These are phyloP conservation scores for Propsilocerus akamusi DNA, from an alignment of 1,140 invertebrate genomes.

Conservation along the genomic window DNA sequence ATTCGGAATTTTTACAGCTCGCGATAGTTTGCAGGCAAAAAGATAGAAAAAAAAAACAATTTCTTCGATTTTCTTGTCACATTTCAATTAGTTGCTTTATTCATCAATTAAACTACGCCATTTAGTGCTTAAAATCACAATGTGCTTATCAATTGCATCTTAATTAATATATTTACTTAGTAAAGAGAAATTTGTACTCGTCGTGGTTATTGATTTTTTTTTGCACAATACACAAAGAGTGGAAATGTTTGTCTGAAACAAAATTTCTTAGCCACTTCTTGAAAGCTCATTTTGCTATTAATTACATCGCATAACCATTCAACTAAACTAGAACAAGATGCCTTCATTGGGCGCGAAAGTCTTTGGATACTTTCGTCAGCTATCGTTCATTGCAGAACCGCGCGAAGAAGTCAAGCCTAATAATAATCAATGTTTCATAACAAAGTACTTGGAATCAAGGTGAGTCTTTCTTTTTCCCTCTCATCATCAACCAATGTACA, in stretches of 20 bases:
- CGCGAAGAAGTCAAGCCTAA: constrained; percentile 26
- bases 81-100: too few relatives aligned
- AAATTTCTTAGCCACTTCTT: not conserved
- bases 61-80: too few relatives aligned
- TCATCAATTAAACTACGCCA: not conserved
- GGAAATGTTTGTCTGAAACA: not conserved
- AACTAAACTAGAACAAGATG: constrained; percentile 25
- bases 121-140: not conserved
- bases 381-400: constrained; percentile 44
- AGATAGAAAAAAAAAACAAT: too few relatives aligned
- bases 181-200: too few relatives aligned
- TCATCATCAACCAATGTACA: too few relatives aligned
- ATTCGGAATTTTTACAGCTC: too few relatives aligned
- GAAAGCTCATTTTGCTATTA: not conserved
- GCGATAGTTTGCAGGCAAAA: too few relatives aligned
- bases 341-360: constrained; percentile 53
- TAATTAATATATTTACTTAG: not conserved
- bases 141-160: not conserved
- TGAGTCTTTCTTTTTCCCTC: constrained; percentile 22
- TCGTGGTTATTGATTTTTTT: too few relatives aligned
- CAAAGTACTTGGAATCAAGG: constrained; percentile 48
- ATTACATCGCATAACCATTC: too few relatives aligned
- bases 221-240: not conserved
- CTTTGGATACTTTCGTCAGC: constrained; percentile 50
- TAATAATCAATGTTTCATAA: constrained; percentile 45